phyloP scores from a whole-genome alignment of 2,113 vertebrate genomes.

The Phylloscopus whistleri region DNA sequence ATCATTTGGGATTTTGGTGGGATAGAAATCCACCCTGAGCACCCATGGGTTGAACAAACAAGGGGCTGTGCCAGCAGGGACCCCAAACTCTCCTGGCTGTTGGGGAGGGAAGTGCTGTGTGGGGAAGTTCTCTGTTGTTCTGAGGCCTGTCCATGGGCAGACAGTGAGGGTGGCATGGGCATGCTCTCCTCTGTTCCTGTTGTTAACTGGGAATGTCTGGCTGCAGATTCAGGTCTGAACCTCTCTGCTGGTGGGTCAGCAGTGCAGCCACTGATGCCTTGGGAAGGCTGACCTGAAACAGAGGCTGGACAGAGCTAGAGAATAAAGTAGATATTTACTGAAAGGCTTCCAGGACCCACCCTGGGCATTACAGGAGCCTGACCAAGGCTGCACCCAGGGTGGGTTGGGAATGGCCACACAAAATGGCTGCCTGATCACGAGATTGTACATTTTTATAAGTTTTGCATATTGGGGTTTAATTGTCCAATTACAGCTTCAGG shows the following conservation, averaged over 20 bases:
- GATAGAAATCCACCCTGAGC: background rate
- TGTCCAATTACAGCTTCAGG: no score
- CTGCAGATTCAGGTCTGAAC: background rate
- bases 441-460: no score
- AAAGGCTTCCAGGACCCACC: no score
- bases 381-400: no score
- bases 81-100: background rate
- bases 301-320: no score
- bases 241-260: rapidly evolving
- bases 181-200: background rate
- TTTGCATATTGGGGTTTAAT: no score
- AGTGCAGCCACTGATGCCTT: background rate
- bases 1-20: background rate
- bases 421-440: no score
- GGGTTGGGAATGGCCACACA: no score
- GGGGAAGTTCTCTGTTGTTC: background rate
- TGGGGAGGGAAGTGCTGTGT: background rate
- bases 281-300: no score
- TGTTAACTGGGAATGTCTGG: background rate
- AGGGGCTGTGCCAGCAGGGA: rapidly evolving
- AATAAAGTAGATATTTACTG: no score
- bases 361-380: no score
- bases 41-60: background rate
- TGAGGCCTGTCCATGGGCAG: background rate
- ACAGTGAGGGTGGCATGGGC: background rate